A percentile compares a stretch with the other conserved stretches of the same genome.
These are phyloP conservation scores for Drosophila ambigua DNA, from an alignment of 1,140 invertebrate genomes.

Conservation along the genomic window DNA sequence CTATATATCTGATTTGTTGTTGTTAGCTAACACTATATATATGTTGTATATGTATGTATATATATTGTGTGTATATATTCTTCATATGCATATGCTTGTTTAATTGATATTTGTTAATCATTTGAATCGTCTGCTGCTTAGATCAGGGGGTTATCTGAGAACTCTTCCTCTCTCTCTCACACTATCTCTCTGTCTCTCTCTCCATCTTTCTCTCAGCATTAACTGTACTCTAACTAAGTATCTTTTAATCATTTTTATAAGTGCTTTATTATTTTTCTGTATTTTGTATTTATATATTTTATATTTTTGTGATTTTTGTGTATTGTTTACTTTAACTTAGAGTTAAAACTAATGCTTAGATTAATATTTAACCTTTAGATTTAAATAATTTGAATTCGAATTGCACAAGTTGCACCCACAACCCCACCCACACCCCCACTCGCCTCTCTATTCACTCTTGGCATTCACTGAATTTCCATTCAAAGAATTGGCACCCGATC, in stretches of 20 bases:
- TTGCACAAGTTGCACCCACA: slow-evolving; percentile 35
- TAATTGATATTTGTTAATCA: slow-evolving; percentile 53
- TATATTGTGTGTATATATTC: slow-evolving; percentile 24
- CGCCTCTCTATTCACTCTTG: slow-evolving; percentile 57
- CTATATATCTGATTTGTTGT: slow-evolving; percentile 35
- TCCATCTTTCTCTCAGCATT: slow-evolving; percentile 12
- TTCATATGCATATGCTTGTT: slow-evolving; percentile 47
- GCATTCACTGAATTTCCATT: slow-evolving; percentile 49
- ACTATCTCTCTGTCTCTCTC: slow-evolving; percentile 1
- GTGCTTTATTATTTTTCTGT: slow-evolving; percentile 19
- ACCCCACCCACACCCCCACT: not conserved
- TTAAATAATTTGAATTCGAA: slow-evolving; percentile 6
- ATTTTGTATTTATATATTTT: slow-evolving; percentile 10
- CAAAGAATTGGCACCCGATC: slow-evolving; percentile 21
- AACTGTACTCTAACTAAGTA: slow-evolving; percentile 32
- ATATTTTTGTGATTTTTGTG: slow-evolving; percentile 16
- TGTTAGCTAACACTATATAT: slow-evolving; percentile 14
- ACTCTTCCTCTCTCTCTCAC: not conserved
- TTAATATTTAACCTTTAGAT: slow-evolving; percentile 22
- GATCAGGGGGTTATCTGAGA: slow-evolving; percentile 30
- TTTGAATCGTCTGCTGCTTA: slow-evolving; percentile 32
- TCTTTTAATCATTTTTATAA: slow-evolving; percentile 28
- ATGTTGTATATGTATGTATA: slow-evolving; percentile 19
- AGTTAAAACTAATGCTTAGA: slow-evolving; percentile 12
- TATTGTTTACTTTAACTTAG: slow-evolving; percentile 24